A percentile compares a stretch with the other conserved stretches of the same genome.
Conservation (phyloP, 2,888 invertebrate genomes). For the Diloba caeruleocephala region DNA sequence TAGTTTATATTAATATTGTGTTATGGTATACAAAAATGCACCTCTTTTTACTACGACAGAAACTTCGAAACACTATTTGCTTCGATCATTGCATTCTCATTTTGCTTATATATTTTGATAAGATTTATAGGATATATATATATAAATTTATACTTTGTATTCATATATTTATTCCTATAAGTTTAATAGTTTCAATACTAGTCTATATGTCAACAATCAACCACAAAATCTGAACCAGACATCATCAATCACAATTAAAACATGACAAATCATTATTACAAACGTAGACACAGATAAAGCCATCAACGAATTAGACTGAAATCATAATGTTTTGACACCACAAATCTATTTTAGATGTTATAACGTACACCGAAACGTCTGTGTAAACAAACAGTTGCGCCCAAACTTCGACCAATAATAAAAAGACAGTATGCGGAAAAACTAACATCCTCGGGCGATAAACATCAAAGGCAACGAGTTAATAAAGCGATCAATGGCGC, state of each 20-base stretch:
- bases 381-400: slow-evolving; percentile 85
- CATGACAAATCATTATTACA: slow-evolving; percentile 36
- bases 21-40: too few relatives aligned
- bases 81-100: too few relatives aligned
- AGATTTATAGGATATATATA: too few relatives aligned
- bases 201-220: not conserved
- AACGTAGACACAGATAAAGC: slow-evolving; percentile 36
- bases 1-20: too few relatives aligned
- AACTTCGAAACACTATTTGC: too few relatives aligned
- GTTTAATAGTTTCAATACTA: too few relatives aligned
- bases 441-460: slow-evolving; percentile 87
- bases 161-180: too few relatives aligned
- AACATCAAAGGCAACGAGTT: slow-evolving; percentile 82
- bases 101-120: too few relatives aligned
- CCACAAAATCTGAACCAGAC: slow-evolving; percentile 15
- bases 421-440: slow-evolving; percentile 89
- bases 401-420: slow-evolving; percentile 88
- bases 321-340: slow-evolving; percentile 86
- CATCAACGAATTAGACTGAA: slow-evolving; percentile 73
- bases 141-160: too few relatives aligned
- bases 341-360: slow-evolving; percentile 83
- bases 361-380: slow-evolving; percentile 76
- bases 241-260: slow-evolving; percentile 40
- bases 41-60: too few relatives aligned
- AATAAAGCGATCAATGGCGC: slow-evolving; percentile 85